A percentile compares a stretch with the other conserved stretches of the same genome.
These are phyloP conservation scores for Sphaerophoria taeniata DNA, from an alignment of 2,888 invertebrate species.

Conservation along the genomic window DNA sequence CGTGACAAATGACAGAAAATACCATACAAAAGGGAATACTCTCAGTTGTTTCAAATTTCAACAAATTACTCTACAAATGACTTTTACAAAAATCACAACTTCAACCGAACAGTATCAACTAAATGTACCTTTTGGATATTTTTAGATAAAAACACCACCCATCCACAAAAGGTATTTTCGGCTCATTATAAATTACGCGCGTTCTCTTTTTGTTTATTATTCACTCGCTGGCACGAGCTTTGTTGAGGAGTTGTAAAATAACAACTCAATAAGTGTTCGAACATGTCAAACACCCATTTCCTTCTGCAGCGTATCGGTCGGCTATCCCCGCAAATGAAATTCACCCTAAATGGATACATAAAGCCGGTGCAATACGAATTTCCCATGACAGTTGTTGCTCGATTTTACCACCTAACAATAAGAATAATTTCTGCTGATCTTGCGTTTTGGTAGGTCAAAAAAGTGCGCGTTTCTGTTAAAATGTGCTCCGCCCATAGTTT, in stretches of 20 bases:
- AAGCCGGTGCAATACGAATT: conserved; percentile 54
- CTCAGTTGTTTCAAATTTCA: conserved; percentile 6
- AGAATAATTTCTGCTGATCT: conserved; percentile 67
- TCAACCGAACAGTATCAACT: background rate
- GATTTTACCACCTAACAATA: conserved; percentile 70
- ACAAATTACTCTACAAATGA: conserved; percentile 40
- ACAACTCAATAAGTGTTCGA: conserved; percentile 67
- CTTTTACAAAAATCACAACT: background rate
- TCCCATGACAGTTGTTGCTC: background rate
- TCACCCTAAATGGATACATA: conserved; percentile 51
- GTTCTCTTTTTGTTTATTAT: no score
- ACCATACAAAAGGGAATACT: background rate
- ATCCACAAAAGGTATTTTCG: no score
- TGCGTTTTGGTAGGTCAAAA: conserved; percentile 47
- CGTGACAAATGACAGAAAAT: conserved; percentile 12
- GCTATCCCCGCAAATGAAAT: conserved; percentile 10
- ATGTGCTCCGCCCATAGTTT: conserved; percentile 41
- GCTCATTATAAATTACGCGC: conserved; percentile 55
- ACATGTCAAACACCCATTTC: conserved; percentile 65
- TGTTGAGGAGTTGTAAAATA: conserved; percentile 33
- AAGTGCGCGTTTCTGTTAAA: background rate
- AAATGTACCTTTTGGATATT: no score
- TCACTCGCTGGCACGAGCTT: no score
- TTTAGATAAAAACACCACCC: background rate
- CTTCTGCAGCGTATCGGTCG: background rate